These are phyloP conservation scores for Pediacus dermestoides DNA, from an alignment of 2,888 invertebrate genomes.

Conservation along the genomic window DNA sequence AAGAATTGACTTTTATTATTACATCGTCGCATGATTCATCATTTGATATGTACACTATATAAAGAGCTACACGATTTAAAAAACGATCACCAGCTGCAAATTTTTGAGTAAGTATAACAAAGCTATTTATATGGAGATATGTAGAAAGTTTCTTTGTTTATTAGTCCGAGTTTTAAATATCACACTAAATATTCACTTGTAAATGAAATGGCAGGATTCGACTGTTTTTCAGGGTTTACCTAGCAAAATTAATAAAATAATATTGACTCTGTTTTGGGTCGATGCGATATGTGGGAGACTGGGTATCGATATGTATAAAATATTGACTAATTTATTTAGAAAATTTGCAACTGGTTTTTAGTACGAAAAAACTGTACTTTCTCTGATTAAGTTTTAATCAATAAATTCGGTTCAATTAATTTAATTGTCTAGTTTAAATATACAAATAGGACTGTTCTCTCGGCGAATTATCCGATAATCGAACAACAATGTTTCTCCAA, in stretches of 20 bases:
- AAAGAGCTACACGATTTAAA: too few species aligned
- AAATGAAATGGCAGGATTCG: too few species aligned
- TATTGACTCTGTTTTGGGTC: too few species aligned
- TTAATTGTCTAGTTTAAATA: slow-evolving; percentile 42
- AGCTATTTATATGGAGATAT: too few species aligned
- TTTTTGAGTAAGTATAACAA: too few species aligned
- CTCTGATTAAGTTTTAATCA: slow-evolving; percentile 47
- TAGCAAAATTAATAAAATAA: too few species aligned
- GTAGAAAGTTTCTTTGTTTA: too few species aligned
- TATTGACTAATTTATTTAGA: too few species aligned
- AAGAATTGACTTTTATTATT: slow-evolving; percentile 31
- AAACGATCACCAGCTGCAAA: slow-evolving; percentile 23
- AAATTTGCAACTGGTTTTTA: slow-evolving; percentile 19
- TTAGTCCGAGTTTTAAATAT: neutral
- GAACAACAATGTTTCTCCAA: slow-evolving; percentile 6
- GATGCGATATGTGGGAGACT: slow-evolving; percentile 21
- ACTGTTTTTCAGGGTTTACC: too few species aligned
- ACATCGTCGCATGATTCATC: slow-evolving; percentile 17
- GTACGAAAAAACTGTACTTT: slow-evolving; percentile 32
- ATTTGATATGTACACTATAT: slow-evolving; percentile 34
- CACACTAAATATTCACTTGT: neutral
- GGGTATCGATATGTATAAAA: slow-evolving; percentile 15
- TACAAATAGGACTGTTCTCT: slow-evolving; percentile 34
- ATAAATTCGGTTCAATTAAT: slow-evolving; percentile 47
- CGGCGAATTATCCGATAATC: slow-evolving; percentile 24